Evolutionary conservation across 1,140 invertebrate species (phyloP).

Genomic region (Apis mellifera): Amel_HAv3.1 CM009940.2:4438501-4439000

Average conservation of each 20-base stretch:
- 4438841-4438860: too few relatives aligned
- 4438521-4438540: constrained; percentile 91
- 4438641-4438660: constrained; percentile 84
- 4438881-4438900: too few relatives aligned
- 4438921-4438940: too few relatives aligned
- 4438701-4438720: constrained; percentile 87
- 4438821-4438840: too few relatives aligned
- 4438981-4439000: too few relatives aligned
- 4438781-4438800: too few relatives aligned
- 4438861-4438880: too few relatives aligned
- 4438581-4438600: constrained; percentile 90
- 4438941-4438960: too few relatives aligned
- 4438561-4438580: constrained; percentile 90
- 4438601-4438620: constrained; percentile 87
- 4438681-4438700: constrained; percentile 56
- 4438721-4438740: constrained; percentile 85
- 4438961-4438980: too few relatives aligned
- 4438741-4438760: constrained; percentile 75
- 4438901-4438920: too few relatives aligned
- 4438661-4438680: constrained; percentile 68
- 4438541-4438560: constrained; percentile 90
- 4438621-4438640: constrained; percentile 86
- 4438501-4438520: constrained; percentile 92
- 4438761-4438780: background rate
- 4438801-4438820: too few relatives aligned